Percentiles rank a stretch among this genome's conserved stretches.
phyloP scores from a whole-genome alignment of 1,140 invertebrate genomes.

The Diorhabda carinulata region DNA sequence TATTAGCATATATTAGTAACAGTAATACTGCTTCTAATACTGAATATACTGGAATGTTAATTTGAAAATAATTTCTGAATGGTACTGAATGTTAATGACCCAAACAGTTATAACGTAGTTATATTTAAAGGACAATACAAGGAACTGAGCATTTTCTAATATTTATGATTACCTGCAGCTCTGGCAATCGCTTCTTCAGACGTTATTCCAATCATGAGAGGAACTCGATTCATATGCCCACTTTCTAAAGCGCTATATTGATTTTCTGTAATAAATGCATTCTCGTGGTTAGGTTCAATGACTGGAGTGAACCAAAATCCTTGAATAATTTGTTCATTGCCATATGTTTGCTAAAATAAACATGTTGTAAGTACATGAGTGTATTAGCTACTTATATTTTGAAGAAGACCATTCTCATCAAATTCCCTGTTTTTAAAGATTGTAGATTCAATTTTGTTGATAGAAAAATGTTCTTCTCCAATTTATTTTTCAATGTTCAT shows the following conservation, averaged over 20 bases:
- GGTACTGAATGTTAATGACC: too few relatives aligned
- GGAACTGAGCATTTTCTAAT: too few relatives aligned
- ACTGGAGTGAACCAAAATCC: conserved; percentile 21
- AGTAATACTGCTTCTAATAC: too few relatives aligned
- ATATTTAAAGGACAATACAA: too few relatives aligned
- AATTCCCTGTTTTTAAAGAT: too few relatives aligned
- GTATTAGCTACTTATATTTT: background rate
- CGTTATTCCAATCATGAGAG: conserved; percentile 23
- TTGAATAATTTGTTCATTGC: conserved; percentile 5
- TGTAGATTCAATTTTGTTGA: too few relatives aligned
- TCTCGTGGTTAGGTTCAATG: conserved; percentile 18
- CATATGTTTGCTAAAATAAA: conserved; percentile 1
- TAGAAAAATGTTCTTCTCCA: too few relatives aligned
- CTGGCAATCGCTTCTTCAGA: conserved; percentile 18
- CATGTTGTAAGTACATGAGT: background rate
- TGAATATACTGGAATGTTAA: too few relatives aligned
- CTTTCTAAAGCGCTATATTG: conserved; percentile 20
- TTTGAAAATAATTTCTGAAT: too few relatives aligned
- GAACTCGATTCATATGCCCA: conserved; percentile 23
- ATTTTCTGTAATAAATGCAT: conserved; percentile 18
- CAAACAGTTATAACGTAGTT: too few relatives aligned
- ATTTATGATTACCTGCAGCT: conserved; percentile 4
- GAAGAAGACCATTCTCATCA: background rate
- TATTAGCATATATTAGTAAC: too few relatives aligned
- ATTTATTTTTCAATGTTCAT: too few relatives aligned